These are phyloP conservation scores for Pangasianodon gigas DNA, from an alignment of 2,113 vertebrate species.

Conservation along the genomic window DNA sequence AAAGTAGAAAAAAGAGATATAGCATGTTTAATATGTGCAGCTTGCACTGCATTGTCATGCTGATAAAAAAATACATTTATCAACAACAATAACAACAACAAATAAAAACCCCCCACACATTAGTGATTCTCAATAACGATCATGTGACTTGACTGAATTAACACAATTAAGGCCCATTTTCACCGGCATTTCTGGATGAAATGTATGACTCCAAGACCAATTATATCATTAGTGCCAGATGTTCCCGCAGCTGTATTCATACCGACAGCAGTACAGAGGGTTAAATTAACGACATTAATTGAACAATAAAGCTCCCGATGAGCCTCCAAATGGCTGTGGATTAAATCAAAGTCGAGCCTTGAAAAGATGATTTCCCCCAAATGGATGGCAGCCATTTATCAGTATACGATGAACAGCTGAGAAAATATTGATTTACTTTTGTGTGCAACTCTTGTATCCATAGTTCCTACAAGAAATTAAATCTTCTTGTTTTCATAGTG, in stretches of 20 bases:
- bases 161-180: constrained; percentile 67
- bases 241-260: constrained; percentile 67
- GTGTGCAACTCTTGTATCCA: background rate
- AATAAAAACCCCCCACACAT: background rate
- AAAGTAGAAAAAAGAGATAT: background rate
- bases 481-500: background rate
- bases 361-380: constrained; percentile 24
- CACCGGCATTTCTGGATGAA: constrained; percentile 55
- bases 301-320: constrained; percentile 60
- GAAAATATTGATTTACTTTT: constrained; percentile 23
- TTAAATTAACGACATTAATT: constrained; percentile 64
- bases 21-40: background rate
- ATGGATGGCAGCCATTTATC: constrained; percentile 12
- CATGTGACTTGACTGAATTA: constrained; percentile 64
- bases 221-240: constrained; percentile 63
- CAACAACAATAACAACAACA: background rate
- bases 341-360: constrained; percentile 38
- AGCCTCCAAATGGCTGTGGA: constrained; percentile 59
- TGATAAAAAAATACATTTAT: constrained; percentile 2
- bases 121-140: constrained; percentile 61
- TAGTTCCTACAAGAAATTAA: constrained; percentile 8
- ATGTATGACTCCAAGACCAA: constrained; percentile 62
- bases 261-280: constrained; percentile 57
- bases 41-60: background rate
- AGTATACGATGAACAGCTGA: background rate